Base-by-base conservation (phyloP, 2,888 invertebrate genomes). In the Yponomeuta cagnagella region DNA sequence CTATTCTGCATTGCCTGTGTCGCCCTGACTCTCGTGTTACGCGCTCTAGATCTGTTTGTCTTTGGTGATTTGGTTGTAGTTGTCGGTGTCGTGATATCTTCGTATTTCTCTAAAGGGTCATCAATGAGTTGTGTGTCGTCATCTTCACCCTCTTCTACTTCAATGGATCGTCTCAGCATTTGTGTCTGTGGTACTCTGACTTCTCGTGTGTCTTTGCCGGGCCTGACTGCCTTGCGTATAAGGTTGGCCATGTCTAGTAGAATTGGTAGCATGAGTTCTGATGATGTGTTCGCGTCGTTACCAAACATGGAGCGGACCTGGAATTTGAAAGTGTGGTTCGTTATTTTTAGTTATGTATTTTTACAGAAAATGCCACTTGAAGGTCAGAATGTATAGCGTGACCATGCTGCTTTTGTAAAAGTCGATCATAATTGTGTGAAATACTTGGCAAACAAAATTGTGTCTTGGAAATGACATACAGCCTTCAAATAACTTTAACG, bases 241-340 rank as follows among this genome's bases (percentile, higher is more conserved):
- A 95, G 87, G 79, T 94, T 94, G 0, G 95, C 95, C 81, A 95
- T 93, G 80, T 95, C 95, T 75, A 93, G 89, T 72, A 94, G 92
- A 73, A 94, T 93, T 10, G 95, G 95, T 71, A 95, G 82, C 87
- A 94, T 91, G 48, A 95, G 83, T 71, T 94, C 93, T 74, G 93
- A 85, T 23, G 90, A 89, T 2, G 92, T 86, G 78, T 94, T 94
- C 73, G 88, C 87, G 76, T 90, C 89, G 77, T 93, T 90, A 73
- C 92, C 93, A 78, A 94, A 93, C 89, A 94, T 92, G 78, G 93
- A 92, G 79, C 93, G 93, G 75, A 94, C 93, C 93, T 94, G 86
- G 66, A 90, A 90, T 73, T 70, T 15, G 52, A 77, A 78, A 76
- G 23, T 68, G 73, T 65, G 9, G 31, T 65, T 65, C 10, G 31